Conservation (phyloP, 2,888 invertebrate genomes). For the Drosophila dives region DNA sequence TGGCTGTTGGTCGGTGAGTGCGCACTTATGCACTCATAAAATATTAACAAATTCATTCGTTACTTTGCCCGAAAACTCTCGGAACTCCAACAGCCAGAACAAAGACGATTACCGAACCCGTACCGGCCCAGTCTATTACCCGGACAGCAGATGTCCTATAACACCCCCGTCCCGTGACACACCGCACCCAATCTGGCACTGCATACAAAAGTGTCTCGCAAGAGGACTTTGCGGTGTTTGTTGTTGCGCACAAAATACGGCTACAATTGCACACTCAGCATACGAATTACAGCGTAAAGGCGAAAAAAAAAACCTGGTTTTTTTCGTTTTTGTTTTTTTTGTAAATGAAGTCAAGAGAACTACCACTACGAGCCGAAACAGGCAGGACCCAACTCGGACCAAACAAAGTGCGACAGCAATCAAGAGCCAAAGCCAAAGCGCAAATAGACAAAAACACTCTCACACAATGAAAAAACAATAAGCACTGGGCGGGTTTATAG, state of each 20-base stretch:
- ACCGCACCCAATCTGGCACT: conserved; percentile 12
- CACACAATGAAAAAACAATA: conserved; percentile 70
- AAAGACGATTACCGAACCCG: conserved; percentile 71
- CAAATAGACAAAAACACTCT: conserved; percentile 63
- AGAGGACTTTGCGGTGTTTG: conserved; percentile 44
- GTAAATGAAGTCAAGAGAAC: conserved; percentile 65
- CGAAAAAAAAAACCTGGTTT: conserved; percentile 50
- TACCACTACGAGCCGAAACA: conserved; percentile 7
- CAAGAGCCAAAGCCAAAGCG: conserved; percentile 60
- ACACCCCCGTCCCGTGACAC: not conserved
- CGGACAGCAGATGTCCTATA: conserved; percentile 62
- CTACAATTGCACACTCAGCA: conserved; percentile 79
- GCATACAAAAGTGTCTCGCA: conserved; percentile 76
- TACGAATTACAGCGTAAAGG: conserved; percentile 79
- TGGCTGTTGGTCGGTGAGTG: conserved; percentile 61
- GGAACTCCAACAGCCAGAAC: conserved; percentile 64
- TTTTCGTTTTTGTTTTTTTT: conserved; percentile 13
- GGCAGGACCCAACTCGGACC: conserved; percentile 37
- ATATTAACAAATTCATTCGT: conserved; percentile 84
- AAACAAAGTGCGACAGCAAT: conserved; percentile 73
- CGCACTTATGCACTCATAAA: conserved; percentile 83
- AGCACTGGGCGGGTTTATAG: conserved; percentile 47
- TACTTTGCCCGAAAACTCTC: conserved; percentile 77
- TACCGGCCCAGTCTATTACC: conserved; percentile 37
- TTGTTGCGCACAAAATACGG: conserved; percentile 67